Evolutionary conservation across 2,797 vertebrate genomes (phyloP).

Genomic region (Pristis pectinata): DNA sequence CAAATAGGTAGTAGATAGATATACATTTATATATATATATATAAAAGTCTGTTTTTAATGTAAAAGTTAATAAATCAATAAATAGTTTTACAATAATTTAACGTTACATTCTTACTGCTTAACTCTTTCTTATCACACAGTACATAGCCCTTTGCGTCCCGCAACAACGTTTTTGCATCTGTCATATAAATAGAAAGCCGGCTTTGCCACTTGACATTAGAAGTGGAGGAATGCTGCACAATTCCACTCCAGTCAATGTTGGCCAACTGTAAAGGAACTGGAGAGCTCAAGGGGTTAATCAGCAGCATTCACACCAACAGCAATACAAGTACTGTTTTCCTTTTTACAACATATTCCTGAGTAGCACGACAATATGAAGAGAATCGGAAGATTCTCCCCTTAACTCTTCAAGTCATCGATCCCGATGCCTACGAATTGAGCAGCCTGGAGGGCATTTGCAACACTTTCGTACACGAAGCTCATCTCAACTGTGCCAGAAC

Average conservation of each 20-base stretch:
- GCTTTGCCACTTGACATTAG: neutral
- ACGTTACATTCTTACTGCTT: slow-evolving; percentile 23
- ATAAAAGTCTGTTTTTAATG: slow-evolving; percentile 17
- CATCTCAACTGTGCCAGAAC: neutral
- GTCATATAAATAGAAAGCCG: neutral
- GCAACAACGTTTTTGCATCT: neutral
- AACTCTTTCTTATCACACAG: neutral
- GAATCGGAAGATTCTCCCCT: neutral
- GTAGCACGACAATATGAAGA: neutral
- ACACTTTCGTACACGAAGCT: neutral
- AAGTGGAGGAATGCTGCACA: neutral
- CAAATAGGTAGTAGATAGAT: slow-evolving; percentile 25
- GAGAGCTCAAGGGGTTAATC: neutral
- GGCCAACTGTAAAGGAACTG: neutral
- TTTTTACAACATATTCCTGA: slow-evolving; percentile 25
- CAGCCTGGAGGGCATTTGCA: neutral
- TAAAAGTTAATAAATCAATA: slow-evolving; percentile 28
- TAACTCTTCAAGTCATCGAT: neutral
- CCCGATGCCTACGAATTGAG: neutral
- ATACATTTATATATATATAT: neutral
- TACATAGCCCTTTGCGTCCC: neutral
- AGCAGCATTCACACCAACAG: neutral
- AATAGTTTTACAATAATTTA: slow-evolving; percentile 9
- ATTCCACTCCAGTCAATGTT: neutral
- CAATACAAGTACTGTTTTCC: slow-evolving; percentile 3